phyloP scores from a whole-genome alignment of 2,113 vertebrate genomes.

The Elephantulus edwardii region DNA sequence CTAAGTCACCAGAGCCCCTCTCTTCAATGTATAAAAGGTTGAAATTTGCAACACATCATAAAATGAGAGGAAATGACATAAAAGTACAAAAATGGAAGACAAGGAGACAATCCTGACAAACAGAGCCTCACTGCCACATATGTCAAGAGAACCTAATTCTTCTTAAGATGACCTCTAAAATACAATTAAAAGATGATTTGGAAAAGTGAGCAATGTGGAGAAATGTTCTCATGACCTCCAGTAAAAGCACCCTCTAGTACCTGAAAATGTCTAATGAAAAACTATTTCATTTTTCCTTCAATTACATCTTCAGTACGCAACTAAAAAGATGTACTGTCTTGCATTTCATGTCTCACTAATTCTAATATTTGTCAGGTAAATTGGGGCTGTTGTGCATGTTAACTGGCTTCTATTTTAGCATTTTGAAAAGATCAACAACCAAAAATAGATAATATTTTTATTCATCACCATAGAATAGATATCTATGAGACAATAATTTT shows the following conservation, averaged over 20 bases:
- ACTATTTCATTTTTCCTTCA: not conserved
- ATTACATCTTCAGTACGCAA: constrained; percentile 20
- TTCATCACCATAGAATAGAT: not conserved
- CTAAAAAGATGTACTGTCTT: not conserved
- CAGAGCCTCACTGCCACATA: not conserved
- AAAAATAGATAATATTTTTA: constrained; percentile 39
- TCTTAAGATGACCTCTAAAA: not conserved
- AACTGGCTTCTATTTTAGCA: constrained; percentile 38
- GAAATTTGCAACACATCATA: not conserved
- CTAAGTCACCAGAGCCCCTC: too few relatives aligned
- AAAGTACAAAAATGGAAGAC: not conserved
- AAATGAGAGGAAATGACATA: not conserved
- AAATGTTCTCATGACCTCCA: not conserved
- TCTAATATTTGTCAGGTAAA: constrained; percentile 40
- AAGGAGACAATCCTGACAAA: not conserved
- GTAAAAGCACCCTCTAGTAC: not conserved
- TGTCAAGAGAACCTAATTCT: not conserved
- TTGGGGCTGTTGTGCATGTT: not conserved
- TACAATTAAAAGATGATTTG: constrained; percentile 6
- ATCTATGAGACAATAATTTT: not conserved
- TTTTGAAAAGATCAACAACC: constrained; percentile 22
- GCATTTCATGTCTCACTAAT: constrained; percentile 31
- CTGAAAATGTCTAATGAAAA: not conserved
- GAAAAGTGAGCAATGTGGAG: not conserved
- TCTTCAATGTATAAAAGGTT: too few relatives aligned